A percentile compares a stretch with the other conserved stretches of the same genome.
Conservation (phyloP, 2,113 vertebrate genomes). For the Eolophus roseicapilla region DNA sequence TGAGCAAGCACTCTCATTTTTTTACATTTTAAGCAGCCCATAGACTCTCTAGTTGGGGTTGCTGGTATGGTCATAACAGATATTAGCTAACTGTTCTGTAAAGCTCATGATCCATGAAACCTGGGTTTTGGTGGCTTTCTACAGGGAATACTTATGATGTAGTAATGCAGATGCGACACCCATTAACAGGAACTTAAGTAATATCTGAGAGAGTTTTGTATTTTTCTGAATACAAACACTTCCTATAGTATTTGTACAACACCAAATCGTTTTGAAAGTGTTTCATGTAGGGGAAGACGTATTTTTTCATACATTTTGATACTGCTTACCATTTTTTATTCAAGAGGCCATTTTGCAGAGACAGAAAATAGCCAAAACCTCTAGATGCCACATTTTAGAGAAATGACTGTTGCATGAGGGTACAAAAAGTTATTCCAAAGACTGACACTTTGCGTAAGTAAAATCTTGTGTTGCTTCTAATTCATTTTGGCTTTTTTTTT, state of each 20-base stretch:
- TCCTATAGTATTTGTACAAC: background rate
- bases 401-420: accelerated
- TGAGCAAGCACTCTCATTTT: background rate
- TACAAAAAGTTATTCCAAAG: background rate
- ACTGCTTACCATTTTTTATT: background rate
- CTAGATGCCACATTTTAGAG: background rate
- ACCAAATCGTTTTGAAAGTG: background rate
- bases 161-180: background rate
- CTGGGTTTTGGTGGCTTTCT: background rate
- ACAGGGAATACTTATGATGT: background rate
- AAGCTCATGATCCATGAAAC: background rate
- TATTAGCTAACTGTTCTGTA: background rate
- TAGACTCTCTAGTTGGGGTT: background rate
- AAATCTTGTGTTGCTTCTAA: background rate
- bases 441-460: background rate
- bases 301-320: background rate
- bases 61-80: background rate
- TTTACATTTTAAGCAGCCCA: background rate
- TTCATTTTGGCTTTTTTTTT: background rate
- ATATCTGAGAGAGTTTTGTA: background rate
- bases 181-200: background rate
- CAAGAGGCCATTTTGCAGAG: background rate
- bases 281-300: background rate
- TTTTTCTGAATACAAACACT: background rate
- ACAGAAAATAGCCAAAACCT: background rate